Conservation (phyloP, 2,888 invertebrate genomes). For the Branchinecta sandiegonensis region DNA sequence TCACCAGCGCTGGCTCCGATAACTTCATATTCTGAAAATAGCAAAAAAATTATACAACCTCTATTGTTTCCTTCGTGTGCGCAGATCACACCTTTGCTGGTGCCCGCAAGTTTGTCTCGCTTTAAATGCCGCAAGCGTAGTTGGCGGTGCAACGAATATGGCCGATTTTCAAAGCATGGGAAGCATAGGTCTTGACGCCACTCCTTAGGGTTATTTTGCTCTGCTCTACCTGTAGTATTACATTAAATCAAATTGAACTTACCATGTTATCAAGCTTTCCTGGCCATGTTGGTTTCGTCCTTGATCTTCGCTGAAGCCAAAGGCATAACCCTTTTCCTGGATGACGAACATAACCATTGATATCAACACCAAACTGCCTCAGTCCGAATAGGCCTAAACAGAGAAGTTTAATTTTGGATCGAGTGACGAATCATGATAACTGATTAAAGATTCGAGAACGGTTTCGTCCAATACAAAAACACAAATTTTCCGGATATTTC, state of each 20-base stretch:
- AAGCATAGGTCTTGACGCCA: too few species aligned
- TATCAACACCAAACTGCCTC: slow-evolving; percentile 83
- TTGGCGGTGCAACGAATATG: too few species aligned
- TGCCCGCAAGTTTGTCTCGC: too few species aligned
- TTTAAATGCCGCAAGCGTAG: too few species aligned
- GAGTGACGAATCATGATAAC: slow-evolving; percentile 17
- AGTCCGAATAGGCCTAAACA: slow-evolving; percentile 64
- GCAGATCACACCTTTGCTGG: too few species aligned
- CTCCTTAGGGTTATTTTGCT: too few species aligned
- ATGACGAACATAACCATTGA: slow-evolving; percentile 79
- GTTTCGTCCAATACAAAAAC: not conserved
- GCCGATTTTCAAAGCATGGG: too few species aligned
- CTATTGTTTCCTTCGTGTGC: too few species aligned
- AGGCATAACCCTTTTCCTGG: slow-evolving; percentile 69
- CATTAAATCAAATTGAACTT: slow-evolving; percentile 22
- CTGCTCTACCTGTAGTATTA: too few species aligned
- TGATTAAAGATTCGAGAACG: not conserved
- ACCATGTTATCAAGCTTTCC: slow-evolving; percentile 90
- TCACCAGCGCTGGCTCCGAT: too few species aligned
- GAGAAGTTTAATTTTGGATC: not conserved
- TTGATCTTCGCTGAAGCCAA: slow-evolving; percentile 81
- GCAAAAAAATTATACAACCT: too few species aligned
- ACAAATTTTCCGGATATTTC: not conserved
- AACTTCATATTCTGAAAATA: too few species aligned
- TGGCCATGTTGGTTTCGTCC: slow-evolving; percentile 88